These are phyloP conservation scores for Lasioglossum leucozonium DNA, from an alignment of 2,888 invertebrate species.

Conservation along the genomic window DNA sequence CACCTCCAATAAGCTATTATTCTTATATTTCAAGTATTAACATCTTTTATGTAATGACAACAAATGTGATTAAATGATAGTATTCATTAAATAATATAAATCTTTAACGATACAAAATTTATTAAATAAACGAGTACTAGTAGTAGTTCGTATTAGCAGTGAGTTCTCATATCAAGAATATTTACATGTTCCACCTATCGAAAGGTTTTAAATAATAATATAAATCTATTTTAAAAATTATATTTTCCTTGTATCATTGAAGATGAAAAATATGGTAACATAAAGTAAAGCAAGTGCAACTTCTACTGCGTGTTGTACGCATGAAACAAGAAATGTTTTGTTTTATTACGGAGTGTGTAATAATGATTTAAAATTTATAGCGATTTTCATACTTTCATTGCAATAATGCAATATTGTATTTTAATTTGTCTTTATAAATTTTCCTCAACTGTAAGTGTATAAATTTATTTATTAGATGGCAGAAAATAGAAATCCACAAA, in stretches of 20 bases:
- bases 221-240: conserved; percentile 5
- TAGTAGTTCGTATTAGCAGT: conserved; percentile 6
- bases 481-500: conserved; percentile 25
- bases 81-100: conserved; percentile 10
- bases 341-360: background rate
- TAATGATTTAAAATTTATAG: background rate
- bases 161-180: background rate
- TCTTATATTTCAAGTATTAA: conserved; percentile 11
- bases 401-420: background rate
- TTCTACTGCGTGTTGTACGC: background rate
- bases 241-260: conserved; percentile 2
- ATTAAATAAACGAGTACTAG: conserved; percentile 14
- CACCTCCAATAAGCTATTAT: conserved; percentile 3
- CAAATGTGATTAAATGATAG: conserved; percentile 13
- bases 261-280: conserved; percentile 11
- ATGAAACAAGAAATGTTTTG: background rate
- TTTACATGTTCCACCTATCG: background rate
- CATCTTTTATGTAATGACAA: conserved; percentile 11
- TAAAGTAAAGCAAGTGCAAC: conserved; percentile 7
- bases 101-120: conserved; percentile 6
- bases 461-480: conserved; percentile 12
- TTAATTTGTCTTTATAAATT: background rate
- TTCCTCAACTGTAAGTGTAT: background rate
- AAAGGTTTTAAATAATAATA: conserved; percentile 2
- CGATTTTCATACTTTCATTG: background rate